A percentile compares a stretch with the other conserved stretches of the same genome.
Evolutionary conservation across 2,113 vertebrate genomes (phyloP).

Genomic region (Tursiops truncatus): DNA sequence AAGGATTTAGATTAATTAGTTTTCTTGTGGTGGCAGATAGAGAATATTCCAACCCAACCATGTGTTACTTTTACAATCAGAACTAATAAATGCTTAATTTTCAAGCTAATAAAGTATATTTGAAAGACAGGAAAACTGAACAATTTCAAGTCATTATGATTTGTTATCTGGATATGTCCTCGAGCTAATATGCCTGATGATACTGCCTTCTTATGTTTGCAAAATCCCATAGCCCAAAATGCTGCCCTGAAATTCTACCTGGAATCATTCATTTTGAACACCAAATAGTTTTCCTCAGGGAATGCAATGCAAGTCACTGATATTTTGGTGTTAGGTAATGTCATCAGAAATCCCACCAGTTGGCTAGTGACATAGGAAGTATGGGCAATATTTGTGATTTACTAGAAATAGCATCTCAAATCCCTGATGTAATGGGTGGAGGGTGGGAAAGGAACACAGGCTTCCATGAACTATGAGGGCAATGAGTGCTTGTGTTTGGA

Average conservation of each 20-base stretch:
- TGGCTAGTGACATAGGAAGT: neutral
- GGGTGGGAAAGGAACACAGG: rapidly evolving
- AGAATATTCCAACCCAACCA: neutral
- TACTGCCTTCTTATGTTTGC: neutral
- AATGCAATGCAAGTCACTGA: neutral
- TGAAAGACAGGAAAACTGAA: neutral
- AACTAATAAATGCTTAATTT: neutral
- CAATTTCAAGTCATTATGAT: neutral
- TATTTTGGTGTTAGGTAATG: neutral
- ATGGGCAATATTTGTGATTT: neutral
- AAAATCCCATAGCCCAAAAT: neutral
- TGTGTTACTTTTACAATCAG: neutral
- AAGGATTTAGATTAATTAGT: neutral
- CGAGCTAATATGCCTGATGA: neutral
- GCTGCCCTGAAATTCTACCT: neutral
- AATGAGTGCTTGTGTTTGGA: neutral
- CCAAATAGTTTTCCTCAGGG: neutral
- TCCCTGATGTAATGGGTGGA: neutral
- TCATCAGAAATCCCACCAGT: neutral
- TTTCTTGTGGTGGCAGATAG: neutral
- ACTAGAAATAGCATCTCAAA: neutral
- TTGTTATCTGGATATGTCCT: neutral
- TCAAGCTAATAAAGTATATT: neutral
- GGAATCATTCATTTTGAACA: neutral
- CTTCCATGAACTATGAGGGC: neutral